A percentile compares a stretch with the other conserved stretches of the same genome.
Evolutionary conservation across 2,888 invertebrate genomes (phyloP).

Genomic region (Rhynchonema sp.): DNA sequence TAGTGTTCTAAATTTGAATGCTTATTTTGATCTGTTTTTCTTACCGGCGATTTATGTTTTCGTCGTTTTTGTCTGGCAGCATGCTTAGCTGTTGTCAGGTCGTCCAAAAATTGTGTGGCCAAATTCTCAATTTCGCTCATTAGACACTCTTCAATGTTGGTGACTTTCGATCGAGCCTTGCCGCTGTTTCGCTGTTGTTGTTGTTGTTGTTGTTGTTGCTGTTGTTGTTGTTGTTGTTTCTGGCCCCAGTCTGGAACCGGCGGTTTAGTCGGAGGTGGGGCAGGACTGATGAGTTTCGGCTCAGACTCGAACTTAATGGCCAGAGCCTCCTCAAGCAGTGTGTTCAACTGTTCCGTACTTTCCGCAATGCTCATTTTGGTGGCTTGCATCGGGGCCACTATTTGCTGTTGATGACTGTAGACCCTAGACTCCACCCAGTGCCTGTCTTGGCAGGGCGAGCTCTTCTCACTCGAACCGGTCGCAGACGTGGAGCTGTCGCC

Average conservation of each 20-base stretch:
- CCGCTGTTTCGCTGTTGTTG: not conserved
- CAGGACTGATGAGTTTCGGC: not conserved
- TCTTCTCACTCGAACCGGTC: no score
- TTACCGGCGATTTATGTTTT: no score
- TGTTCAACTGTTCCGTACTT: not conserved
- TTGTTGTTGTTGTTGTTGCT: not conserved
- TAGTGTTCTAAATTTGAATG: no score
- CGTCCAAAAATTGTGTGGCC: not conserved
- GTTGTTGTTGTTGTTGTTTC: not conserved
- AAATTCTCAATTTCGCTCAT: not conserved
- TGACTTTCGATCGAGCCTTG: not conserved
- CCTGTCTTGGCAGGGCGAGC: not conserved
- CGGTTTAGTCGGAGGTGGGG: not conserved
- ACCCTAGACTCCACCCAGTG: not conserved
- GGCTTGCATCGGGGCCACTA: no score
- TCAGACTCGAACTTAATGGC: not conserved
- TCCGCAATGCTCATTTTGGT: not conserved
- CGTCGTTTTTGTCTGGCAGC: no score
- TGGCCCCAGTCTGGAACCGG: no score
- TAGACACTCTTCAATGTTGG: not conserved
- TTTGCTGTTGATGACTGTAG: not conserved
- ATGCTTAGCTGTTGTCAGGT: no score
- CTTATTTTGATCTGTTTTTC: no score
- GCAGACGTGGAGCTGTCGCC: no score
- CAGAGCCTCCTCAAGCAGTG: not conserved